Percentiles rank a stretch among this genome's conserved stretches.
phyloP scores from a whole-genome alignment of 2,113 vertebrate genomes.

The Tenebrosternarchus preto region DNA sequence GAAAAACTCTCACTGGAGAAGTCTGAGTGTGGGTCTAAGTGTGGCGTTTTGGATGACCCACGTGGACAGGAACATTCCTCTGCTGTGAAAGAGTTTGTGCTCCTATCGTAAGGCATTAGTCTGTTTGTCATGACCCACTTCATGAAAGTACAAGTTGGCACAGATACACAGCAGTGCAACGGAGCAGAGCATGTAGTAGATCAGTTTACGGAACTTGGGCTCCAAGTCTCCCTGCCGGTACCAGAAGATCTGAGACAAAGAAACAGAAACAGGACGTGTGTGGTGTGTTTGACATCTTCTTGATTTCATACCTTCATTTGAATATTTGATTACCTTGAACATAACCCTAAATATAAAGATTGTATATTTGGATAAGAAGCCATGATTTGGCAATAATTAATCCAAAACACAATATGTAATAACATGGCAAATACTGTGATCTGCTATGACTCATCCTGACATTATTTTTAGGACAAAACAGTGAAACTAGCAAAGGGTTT shows the following conservation, averaged over 20 bases:
- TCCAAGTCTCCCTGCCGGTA: constrained; percentile 98
- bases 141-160: constrained; percentile 98
- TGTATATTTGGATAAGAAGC: too few species aligned
- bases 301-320: too few species aligned
- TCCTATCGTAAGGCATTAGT: constrained; percentile 52
- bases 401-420: too few species aligned
- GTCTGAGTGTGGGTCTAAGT: background rate
- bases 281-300: too few species aligned
- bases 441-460: too few species aligned
- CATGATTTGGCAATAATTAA: too few species aligned
- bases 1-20: background rate
- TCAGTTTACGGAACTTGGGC: constrained; percentile 95
- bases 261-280: background rate
- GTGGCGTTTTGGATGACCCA: constrained; percentile 20
- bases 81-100: background rate
- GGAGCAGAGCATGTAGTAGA: constrained; percentile 94
- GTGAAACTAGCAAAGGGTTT: background rate
- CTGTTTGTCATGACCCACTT: constrained; percentile 80
- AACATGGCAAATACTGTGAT: too few species aligned
- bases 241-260: constrained; percentile 85
- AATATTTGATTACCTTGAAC: too few species aligned
- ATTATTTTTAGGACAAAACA: too few species aligned
- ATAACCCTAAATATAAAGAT: too few species aligned
- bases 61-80: background rate
- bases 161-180: constrained; percentile 95